Percentiles rank a stretch among this genome's conserved stretches.
phyloP scores from a whole-genome alignment of 2,888 invertebrate genomes.

The Epicampocera succincta region DNA sequence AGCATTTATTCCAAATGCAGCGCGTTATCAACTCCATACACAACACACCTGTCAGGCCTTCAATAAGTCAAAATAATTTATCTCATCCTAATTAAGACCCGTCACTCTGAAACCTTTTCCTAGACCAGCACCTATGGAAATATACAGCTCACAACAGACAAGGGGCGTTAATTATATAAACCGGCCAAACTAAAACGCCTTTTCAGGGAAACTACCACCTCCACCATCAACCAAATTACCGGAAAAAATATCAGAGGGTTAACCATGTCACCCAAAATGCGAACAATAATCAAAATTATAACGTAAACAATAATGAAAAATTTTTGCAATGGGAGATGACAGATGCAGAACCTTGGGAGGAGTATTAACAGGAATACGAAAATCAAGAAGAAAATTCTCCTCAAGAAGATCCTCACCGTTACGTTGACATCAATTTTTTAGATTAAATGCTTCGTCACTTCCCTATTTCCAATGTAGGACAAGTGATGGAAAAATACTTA shows the following conservation, averaged over 20 bases:
- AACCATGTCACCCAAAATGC: not conserved
- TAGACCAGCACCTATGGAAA: not conserved
- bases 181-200: slow-evolving; percentile 1
- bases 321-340: no score
- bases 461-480: slow-evolving; percentile 26
- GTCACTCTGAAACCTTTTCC: not conserved
- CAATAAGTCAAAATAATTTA: no score
- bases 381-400: not conserved
- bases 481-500: slow-evolving; percentile 15
- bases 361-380: not conserved
- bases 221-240: not conserved
- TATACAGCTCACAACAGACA: not conserved
- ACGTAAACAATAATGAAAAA: no score
- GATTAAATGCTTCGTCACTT: slow-evolving; percentile 4
- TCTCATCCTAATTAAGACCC: no score
- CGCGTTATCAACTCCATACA: no score
- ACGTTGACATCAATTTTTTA: slow-evolving; percentile 25
- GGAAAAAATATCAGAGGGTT: not conserved
- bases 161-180: not conserved
- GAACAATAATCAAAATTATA: no score
- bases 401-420: not conserved
- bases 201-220: not conserved
- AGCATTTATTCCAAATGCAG: no score
- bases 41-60: no score
- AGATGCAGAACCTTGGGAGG: no score